Evolutionary conservation across 1,140 invertebrate species (phyloP), one percentile per base, ranked within the genome.

Genomic region (Apis florea): DNA sequence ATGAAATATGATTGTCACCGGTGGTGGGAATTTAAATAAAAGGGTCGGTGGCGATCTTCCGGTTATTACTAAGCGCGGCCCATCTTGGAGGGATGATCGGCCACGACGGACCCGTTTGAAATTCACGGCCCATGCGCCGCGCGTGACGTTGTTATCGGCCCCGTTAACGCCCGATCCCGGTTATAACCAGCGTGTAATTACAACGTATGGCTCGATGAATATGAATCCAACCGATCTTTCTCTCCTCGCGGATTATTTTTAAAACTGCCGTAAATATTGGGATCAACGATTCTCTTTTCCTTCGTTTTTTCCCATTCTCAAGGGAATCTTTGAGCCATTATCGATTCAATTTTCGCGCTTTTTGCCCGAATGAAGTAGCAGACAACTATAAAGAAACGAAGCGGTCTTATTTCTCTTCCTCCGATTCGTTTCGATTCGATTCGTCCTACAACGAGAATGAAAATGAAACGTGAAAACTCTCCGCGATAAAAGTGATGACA

Each of bases 1-100:
- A 58, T 86, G 80, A 71, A 72, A 67, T 74, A 58, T 71, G 81
- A 76, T 68, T 79, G 56, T 56, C 75, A 58, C 56, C 64, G 64
- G 12, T 59, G 75, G 63, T 63, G 51, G 31, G 70, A 64, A 76
- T 83, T 85, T 85, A 86, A 84, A 86, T 85, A 79, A 86, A 83
- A 86, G 83, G 61, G 56, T 56, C 40, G 19, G 17, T 8, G 67
- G 51, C 56, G 67, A 61, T 77, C 68, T 69, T 64, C 26, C 17
- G 40, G 31, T 70, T 61, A 64, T 75, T 40, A 67, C 49, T 40
- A 40, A n/a, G 19, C 24, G 11, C 47, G 53, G 31, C 31, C 31
- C 31, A 40, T 67, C 59, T 73, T 64, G 40, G 51, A 47, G 69
- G 31, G 31, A 40, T 40, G 31, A 72, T 79, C 69, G 63, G 6